Percentiles rank a stretch among this genome's conserved stretches.
Conservation (phyloP, 2,888 invertebrate genomes). For the Orchesella flavescens region DNA sequence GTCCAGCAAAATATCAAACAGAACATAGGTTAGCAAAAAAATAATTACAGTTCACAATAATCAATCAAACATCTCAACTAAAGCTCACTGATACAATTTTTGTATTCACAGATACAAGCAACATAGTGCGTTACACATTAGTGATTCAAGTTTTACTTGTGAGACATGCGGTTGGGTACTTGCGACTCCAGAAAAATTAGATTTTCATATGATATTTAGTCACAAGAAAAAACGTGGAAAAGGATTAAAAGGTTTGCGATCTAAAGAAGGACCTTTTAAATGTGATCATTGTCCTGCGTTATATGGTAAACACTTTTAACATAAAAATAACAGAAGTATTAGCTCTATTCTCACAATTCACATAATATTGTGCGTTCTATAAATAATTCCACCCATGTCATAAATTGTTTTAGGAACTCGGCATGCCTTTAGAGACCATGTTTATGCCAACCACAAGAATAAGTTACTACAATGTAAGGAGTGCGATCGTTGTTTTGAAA, state of each 20-base stretch:
- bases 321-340: no score
- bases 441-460: conserved; percentile 25
- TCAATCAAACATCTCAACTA: background rate
- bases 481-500: conserved; percentile 32
- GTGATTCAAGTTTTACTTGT: background rate
- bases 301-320: background rate
- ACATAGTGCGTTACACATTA: conserved; percentile 9
- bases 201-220: conserved; percentile 1
- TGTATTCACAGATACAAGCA: conserved; percentile 4
- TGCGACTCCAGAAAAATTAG: background rate
- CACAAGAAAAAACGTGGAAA: background rate
- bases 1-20: conserved; percentile 35
- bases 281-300: conserved; percentile 21
- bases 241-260: background rate
- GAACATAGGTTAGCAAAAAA: background rate
- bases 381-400: no score
- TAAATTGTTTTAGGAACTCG: conserved; percentile 18
- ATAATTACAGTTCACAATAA: background rate
- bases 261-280: conserved; percentile 4
- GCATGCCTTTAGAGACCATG: conserved; percentile 18
- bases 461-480: conserved; percentile 27
- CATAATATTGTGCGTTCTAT: no score
- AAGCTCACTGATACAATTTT: background rate
- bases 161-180: conserved; percentile 35
- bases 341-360: no score